A percentile compares a stretch with the other conserved stretches of the same genome.
These are phyloP conservation scores for Trididemnum nubilum DNA, from an alignment of 23 tunicate genomes.

Conservation along the genomic window DNA sequence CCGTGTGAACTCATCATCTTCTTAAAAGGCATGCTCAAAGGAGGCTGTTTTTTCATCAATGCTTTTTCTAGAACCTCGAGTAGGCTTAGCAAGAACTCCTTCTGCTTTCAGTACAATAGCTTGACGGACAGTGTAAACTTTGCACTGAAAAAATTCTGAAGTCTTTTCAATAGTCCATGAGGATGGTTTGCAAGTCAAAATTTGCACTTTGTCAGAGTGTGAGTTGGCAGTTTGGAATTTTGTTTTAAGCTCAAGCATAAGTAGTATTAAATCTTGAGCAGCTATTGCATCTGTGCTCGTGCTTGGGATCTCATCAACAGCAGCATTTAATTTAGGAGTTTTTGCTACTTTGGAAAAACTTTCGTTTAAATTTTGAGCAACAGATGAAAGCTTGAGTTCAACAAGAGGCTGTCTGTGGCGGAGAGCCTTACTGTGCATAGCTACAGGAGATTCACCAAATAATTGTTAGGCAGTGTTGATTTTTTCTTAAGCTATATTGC, in stretches of 20 bases:
- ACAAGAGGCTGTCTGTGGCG: too few relatives aligned
- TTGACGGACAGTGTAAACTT: slow-evolving; percentile 20
- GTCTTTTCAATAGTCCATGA: slow-evolving; percentile 29
- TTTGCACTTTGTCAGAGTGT: slow-evolving; percentile 18
- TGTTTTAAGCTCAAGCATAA: slow-evolving; percentile 9
- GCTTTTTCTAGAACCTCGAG: slow-evolving; percentile 9
- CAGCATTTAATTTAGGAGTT: slow-evolving; percentile 1
- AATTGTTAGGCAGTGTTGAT: too few relatives aligned
- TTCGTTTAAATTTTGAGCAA: slow-evolving; percentile 25
- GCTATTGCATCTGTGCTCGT: slow-evolving; percentile 11
- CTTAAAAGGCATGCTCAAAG: slow-evolving; percentile 15
- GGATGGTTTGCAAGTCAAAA: slow-evolving; percentile 25
- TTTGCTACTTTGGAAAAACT: slow-evolving; percentile 16
- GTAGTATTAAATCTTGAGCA: slow-evolving; percentile 18
- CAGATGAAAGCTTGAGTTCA: slow-evolving; percentile 6
- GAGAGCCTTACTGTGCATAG: too few relatives aligned
- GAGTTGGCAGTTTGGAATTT: slow-evolving; percentile 1
- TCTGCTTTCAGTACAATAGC: slow-evolving; percentile 18
- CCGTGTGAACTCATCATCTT: slow-evolving; percentile 26
- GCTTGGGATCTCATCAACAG: not conserved
- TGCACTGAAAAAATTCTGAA: slow-evolving; percentile 22
- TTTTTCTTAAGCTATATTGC: too few relatives aligned
- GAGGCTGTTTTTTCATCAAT: slow-evolving; percentile 11
- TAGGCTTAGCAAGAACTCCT: not conserved
- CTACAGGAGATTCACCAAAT: too few relatives aligned